phyloP scores from a whole-genome alignment of 2,113 vertebrate genomes.

The Gadus macrocephalus region DNA sequence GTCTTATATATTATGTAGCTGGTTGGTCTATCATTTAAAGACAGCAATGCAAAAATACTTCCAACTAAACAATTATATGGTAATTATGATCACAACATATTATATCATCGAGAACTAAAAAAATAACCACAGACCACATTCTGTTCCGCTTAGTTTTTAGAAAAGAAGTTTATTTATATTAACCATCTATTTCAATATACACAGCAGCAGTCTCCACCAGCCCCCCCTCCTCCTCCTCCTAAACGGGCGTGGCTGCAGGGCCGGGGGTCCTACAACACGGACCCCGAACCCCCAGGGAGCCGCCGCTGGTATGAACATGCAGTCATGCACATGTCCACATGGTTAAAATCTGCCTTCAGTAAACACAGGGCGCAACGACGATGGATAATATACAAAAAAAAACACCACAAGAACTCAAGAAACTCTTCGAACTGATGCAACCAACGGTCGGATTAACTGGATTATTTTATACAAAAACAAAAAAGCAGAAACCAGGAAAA shows the following conservation, averaged over 20 bases:
- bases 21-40: no score
- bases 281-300: slow-evolving; percentile 22
- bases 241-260: slow-evolving; percentile 51
- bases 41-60: no score
- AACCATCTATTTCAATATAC: slow-evolving; percentile 72
- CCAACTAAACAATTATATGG: no score
- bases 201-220: slow-evolving; percentile 69
- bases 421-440: neutral
- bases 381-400: slow-evolving; percentile 22
- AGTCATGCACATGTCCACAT: slow-evolving; percentile 67
- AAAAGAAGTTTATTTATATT: slow-evolving; percentile 74
- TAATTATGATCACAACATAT: no score
- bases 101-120: no score
- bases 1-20: no score
- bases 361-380: slow-evolving; percentile 50
- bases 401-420: slow-evolving; percentile 7
- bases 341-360: slow-evolving; percentile 51
- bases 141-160: slow-evolving; percentile 28
- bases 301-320: slow-evolving; percentile 61
- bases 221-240: slow-evolving; percentile 35
- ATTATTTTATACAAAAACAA: slow-evolving; percentile 2
- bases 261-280: slow-evolving; percentile 36
- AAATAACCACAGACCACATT: neutral
- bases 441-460: neutral
- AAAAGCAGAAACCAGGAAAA: neutral